Percentiles rank a stretch among this genome's conserved stretches.
phyloP scores from a whole-genome alignment of 2,888 invertebrate species.

The Candidula unifasciata region DNA sequence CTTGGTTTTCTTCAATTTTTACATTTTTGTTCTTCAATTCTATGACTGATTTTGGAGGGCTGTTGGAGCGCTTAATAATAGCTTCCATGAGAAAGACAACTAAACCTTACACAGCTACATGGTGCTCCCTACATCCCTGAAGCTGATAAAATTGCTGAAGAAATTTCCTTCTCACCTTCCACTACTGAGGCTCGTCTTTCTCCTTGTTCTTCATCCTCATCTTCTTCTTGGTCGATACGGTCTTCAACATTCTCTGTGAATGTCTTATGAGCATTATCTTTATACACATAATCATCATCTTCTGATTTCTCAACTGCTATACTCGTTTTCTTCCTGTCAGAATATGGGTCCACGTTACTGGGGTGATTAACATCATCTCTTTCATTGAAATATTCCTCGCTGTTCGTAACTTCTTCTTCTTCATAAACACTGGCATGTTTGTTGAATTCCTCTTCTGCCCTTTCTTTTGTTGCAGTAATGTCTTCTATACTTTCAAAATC shows the following conservation, averaged over 20 bases:
- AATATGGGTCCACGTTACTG: not conserved
- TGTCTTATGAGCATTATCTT: not conserved
- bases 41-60: too few relatives aligned
- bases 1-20: too few relatives aligned
- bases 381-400: constrained; percentile 2
- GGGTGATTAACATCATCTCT: not conserved
- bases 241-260: constrained; percentile 1
- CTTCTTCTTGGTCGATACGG: not conserved
- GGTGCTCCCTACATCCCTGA: not conserved
- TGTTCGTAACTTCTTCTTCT: not conserved
- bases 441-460: not conserved
- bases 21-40: too few relatives aligned
- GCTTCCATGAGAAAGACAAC: too few relatives aligned
- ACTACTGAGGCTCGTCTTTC: not conserved
- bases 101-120: constrained; percentile 35
- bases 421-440: not conserved
- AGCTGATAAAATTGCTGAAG: constrained; percentile 28
- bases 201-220: constrained; percentile 6
- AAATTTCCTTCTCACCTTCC: constrained; percentile 39
- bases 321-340: not conserved
- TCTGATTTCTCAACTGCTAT: not conserved
- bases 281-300: not conserved
- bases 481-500: not conserved
- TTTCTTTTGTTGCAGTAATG: not conserved
- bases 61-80: too few relatives aligned